These are phyloP conservation scores for Thumatha senex DNA, from an alignment of 2,888 invertebrate species.

Conservation along the genomic window DNA sequence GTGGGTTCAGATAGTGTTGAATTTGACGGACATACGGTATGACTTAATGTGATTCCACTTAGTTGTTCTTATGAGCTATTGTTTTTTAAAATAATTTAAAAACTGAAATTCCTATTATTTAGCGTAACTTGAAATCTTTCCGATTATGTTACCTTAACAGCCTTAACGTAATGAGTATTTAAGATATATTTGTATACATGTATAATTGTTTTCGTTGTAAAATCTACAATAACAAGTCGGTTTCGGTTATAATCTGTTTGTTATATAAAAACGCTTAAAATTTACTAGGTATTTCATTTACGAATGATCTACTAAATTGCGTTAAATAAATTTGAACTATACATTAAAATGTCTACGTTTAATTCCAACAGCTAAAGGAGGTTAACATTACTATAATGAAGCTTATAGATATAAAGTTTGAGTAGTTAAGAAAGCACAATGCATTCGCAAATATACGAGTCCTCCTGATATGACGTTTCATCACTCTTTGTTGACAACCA, in stretches of 20 bases:
- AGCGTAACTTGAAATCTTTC: slow-evolving; percentile 9
- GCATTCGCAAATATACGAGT: slow-evolving; percentile 44
- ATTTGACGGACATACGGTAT: too few species aligned
- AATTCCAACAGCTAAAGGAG: slow-evolving; percentile 50
- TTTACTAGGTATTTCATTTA: slow-evolving; percentile 27
- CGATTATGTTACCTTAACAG: slow-evolving; percentile 13
- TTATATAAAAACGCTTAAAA: slow-evolving; percentile 46
- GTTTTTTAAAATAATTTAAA: too few species aligned
- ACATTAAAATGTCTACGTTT: slow-evolving; percentile 50
- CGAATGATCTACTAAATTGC: slow-evolving; percentile 39
- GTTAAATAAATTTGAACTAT: slow-evolving; percentile 49
- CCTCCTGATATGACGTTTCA: slow-evolving; percentile 57
- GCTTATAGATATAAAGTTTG: slow-evolving; percentile 31
- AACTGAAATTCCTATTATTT: slow-evolving; percentile 17
- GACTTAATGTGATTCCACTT: too few species aligned
- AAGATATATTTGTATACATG: slow-evolving; percentile 56
- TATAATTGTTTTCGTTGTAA: slow-evolving; percentile 77
- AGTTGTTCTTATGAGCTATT: too few species aligned
- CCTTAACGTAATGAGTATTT: slow-evolving; percentile 43
- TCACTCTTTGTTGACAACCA: slow-evolving; percentile 12
- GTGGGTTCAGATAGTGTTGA: too few species aligned
- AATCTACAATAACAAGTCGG: slow-evolving; percentile 74
- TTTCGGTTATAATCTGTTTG: slow-evolving; percentile 45
- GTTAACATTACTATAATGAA: slow-evolving; percentile 34
- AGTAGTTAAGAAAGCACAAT: slow-evolving; percentile 49